A percentile compares a stretch with the other conserved stretches of the same genome.
phyloP scores from a whole-genome alignment of 2,797 vertebrate species.

The Xyrichtys novacula region DNA sequence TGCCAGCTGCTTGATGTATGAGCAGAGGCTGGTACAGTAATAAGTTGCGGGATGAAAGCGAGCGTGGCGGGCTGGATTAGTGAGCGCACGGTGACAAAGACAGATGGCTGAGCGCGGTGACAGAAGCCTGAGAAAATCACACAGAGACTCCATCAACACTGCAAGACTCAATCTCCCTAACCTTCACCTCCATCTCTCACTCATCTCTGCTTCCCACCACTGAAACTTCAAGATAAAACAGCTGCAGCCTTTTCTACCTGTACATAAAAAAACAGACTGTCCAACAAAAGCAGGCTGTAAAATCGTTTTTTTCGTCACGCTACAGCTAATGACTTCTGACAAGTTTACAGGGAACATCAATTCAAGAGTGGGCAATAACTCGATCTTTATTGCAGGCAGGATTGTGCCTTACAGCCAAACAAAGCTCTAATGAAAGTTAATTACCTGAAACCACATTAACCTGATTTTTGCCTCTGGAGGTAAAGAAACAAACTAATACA shows the following conservation, averaged over 20 bases:
- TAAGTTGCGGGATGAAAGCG: constrained; percentile 56
- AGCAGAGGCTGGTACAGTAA: constrained; percentile 41
- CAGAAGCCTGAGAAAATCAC: constrained; percentile 47
- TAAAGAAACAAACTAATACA: background rate
- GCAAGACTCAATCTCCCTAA: constrained; percentile 19
- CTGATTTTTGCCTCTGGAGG: background rate
- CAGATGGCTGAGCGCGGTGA: constrained; percentile 47
- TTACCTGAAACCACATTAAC: background rate
- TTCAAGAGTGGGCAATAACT: background rate
- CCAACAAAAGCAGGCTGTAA: no score
- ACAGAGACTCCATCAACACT: constrained; percentile 24
- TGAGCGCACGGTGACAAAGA: constrained; percentile 59
- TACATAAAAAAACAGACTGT: background rate
- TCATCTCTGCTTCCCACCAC: constrained; percentile 27
- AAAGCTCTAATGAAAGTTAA: background rate
- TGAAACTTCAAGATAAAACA: constrained; percentile 4
- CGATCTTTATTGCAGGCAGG: background rate
- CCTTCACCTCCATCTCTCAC: constrained; percentile 6
- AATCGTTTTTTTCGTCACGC: background rate
- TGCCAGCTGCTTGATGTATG: constrained; percentile 66
- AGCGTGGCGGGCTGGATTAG: constrained; percentile 45
- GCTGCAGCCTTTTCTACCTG: fast-evolving
- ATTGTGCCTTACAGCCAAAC: no score
- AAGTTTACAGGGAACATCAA: background rate
- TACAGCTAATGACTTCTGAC: background rate